Base-by-base conservation (phyloP, 2,113 vertebrate genomes). In the Callipepla californica region DNA sequence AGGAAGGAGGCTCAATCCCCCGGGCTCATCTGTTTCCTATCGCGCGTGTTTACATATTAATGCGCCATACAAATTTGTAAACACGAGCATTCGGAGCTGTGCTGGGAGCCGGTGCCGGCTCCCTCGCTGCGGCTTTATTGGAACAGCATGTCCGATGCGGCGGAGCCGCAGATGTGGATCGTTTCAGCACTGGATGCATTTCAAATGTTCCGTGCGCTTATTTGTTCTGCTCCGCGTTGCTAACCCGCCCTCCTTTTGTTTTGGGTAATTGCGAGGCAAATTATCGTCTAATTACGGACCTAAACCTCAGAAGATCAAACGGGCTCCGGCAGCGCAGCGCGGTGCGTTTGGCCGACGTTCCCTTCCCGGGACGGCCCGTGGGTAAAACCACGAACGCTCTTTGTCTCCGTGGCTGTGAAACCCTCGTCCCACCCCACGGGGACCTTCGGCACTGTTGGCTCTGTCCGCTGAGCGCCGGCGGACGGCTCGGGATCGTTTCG, bases 31-130 rank as follows among this genome's bases (percentile, higher is more conserved):
- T 98, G 97, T 48, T 97, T 90, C 96, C 95, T 96, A 97, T 98
- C 70, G 93, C 3, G 45, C 36, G 61, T 97, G 93, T 96, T 97
- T 98, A 97, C 94, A 88, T 96, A 98, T 97, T 97, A 97, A 97
- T 95, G 96, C 97, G 94, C 95, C 92, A 96, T 95, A 97, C 96
- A 98, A 98, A 98, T 97, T 97, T 97, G 97, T 98, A 98, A 98
- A 98, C 97, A 97, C 34, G 93, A 96, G 92, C 90, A 89, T 97
- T 95, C 93, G 96, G 97, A 96, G 92, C 95, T 81, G 80, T 91
- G 78, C 92, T 76, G 97, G 95, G 97, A 97, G 92, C 95, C 22
- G 79, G 96, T 90, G 85, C 45, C 77, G 91, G 96, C 90, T 96
- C 96, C 93, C 83, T 84, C 93, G 84, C 96, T 95, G 76, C 80